Conservation (phyloP, 2,797 vertebrate species). For the Lophius americanus region DNA sequence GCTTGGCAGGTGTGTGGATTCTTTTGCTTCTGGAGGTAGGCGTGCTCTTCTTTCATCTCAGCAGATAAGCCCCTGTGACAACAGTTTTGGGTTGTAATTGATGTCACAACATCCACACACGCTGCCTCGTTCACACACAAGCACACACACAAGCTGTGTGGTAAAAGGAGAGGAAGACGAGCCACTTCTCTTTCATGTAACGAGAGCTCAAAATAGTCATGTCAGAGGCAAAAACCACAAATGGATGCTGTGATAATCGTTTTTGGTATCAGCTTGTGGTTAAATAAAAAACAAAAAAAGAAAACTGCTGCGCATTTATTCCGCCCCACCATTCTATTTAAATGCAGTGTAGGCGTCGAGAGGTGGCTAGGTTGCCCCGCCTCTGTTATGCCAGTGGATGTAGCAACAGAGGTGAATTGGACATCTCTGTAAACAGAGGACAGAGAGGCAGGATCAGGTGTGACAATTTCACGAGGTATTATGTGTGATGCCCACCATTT, state of each 20-base stretch:
- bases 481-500: too few relatives aligned
- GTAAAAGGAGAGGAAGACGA: constrained; percentile 16
- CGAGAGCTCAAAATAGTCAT: constrained; percentile 24
- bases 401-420: too few relatives aligned
- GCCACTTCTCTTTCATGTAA: background rate
- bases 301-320: too few relatives aligned
- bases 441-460: too few relatives aligned
- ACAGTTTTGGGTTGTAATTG: constrained; percentile 75
- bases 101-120: constrained; percentile 44
- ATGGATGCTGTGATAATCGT: constrained; percentile 19
- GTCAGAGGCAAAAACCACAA: constrained; percentile 22
- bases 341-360: too few relatives aligned
- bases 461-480: too few relatives aligned
- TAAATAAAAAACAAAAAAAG: background rate
- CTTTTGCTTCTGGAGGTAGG: constrained; percentile 56
- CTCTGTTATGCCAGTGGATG: too few relatives aligned
- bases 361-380: too few relatives aligned
- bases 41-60: constrained; percentile 64
- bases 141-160: constrained; percentile 16
- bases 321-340: too few relatives aligned
- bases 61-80: constrained; percentile 69
- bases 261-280: constrained; percentile 13
- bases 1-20: constrained; percentile 64
- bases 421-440: too few relatives aligned
- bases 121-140: constrained; percentile 1